Evolutionary conservation across 2,797 vertebrate species (phyloP), one percentile per base, ranked within the genome.

Genomic region (Clarias platycephalus): DNA sequence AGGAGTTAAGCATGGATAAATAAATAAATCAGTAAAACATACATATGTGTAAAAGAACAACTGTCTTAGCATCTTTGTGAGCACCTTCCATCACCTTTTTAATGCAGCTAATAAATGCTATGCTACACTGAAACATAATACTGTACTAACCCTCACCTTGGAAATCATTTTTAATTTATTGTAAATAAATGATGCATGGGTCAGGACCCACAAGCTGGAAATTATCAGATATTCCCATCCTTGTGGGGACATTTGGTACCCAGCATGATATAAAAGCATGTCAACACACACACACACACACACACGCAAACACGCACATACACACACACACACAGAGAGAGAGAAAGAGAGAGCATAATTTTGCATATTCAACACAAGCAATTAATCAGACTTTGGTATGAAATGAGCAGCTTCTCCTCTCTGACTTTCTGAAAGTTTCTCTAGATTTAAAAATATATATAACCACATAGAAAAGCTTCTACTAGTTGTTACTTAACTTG

Each of bases 301-400:
- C 16, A 37, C 31, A 37, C 64, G 31, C 64, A 66, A 26, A 37
- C 60, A 62, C 22, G 9, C 60, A 62, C 58, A 60, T 4, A 60
- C 20, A 60, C 58, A 60, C 22, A n/a, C 60, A 62, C 60, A 62
- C 18, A 66, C 37, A 37, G 4, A 37, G 1, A n/a, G 12, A 49
- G 20, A 15, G 22, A 13, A 40, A 16, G 22, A 40, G 67, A 44
- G 44, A 9, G n/a, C 37, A 64, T 68, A 70, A 88, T 86, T 83
- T 86, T 79, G 86, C 77, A 83, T 81, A 82, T 76, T 80, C 74
- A 81, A 67, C 71, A 63, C 79, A 84, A 84, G 75, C 72, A 80
- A 84, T 88, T 83, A 84, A 84, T 80, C 68, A 84, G 86, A 88
- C 74, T 85, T 85, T 86, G 85, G 81, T 16, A n/a, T 26, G 26